Evolutionary conservation across 2,888 invertebrate genomes (phyloP), one percentile per base, ranked within the genome.

Genomic region (Thymelicus sylvestris): DNA sequence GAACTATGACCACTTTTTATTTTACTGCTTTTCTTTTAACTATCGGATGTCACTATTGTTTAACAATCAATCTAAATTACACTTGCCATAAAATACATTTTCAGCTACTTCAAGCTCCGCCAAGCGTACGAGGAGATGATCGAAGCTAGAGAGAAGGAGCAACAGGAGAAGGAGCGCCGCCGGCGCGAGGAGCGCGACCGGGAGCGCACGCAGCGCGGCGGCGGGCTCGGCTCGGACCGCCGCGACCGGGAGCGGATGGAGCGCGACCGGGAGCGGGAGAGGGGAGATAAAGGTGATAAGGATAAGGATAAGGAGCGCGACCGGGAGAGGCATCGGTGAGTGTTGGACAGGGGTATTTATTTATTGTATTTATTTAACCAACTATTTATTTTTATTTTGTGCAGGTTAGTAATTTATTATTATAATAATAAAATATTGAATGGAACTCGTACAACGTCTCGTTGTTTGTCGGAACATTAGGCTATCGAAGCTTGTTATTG

Each of bases 61-160:
- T 5, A 31, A 31, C 31, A 31, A 31, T 31, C 31, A 31, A 31
- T 31, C 4, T 5, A 31, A 31, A 31, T 5, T 5, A 31, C n/a
- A 7, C 15, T 6, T 13, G 10, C 8, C 2, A 60, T 4, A 38
- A 24, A 0, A 7, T 4, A n/a, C 6, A 8, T 38, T 50, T 39
- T 15, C n/a, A 95, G 95, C 3, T 96, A 96, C 79, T 96, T 95
- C 71, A 95, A 95, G 81, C 87, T 96, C 71, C 96, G 96, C 67
- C 95, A 95, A 83, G 96, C 96, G 0, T 95, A 96, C 24, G 95
- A 96, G 67, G 96, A 96, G 83, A 95, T 96, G 88, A 94, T 95
- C 57, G 92, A 94, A 57, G 91, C 94, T 8, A 94, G 96, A 0
- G 95, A 95, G 76, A 94, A 94, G 71, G 95, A 95, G 65, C 94